These are phyloP conservation scores for Zapornia atra DNA, from an alignment of 2,113 vertebrate species.

Conservation along the genomic window DNA sequence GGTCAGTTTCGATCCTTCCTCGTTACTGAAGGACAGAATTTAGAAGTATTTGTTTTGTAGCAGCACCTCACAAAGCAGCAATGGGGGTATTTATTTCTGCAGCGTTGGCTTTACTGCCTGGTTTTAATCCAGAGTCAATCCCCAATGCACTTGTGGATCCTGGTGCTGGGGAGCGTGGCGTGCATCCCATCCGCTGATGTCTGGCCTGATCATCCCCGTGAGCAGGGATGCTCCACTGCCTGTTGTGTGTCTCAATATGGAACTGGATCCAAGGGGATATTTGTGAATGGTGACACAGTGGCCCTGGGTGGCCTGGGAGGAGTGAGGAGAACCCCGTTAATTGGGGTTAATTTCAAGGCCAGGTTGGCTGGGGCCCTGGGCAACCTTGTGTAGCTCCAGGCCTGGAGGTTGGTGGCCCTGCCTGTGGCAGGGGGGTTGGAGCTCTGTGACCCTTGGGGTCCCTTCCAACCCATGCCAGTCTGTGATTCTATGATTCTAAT, in stretches of 20 bases:
- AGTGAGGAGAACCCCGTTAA: not conserved
- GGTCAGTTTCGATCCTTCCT: not conserved
- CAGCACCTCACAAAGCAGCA: not conserved
- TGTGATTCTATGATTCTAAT: too few species aligned
- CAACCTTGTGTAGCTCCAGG: too few species aligned
- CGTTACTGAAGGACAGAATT: not conserved
- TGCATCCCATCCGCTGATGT: fast-evolving
- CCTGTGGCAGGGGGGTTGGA: too few species aligned
- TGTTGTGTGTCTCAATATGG: fast-evolving
- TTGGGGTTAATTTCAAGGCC: not conserved
- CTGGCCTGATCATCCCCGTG: fast-evolving
- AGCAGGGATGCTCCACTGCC: not conserved
- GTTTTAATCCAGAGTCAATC: not conserved
- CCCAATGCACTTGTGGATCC: fast-evolving
- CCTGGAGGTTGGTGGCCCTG: too few species aligned
- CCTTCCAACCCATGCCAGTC: too few species aligned
- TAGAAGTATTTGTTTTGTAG: not conserved
- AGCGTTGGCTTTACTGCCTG: not conserved
- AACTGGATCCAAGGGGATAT: not conserved
- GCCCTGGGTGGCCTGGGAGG: not conserved
- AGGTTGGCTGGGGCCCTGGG: too few species aligned
- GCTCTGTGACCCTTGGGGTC: too few species aligned
- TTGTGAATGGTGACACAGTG: not conserved
- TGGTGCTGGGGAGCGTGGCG: not conserved
- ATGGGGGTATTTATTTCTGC: not conserved